Conservation (phyloP, 1,140 invertebrate species). For the Drosophila kanapiae region DNA sequence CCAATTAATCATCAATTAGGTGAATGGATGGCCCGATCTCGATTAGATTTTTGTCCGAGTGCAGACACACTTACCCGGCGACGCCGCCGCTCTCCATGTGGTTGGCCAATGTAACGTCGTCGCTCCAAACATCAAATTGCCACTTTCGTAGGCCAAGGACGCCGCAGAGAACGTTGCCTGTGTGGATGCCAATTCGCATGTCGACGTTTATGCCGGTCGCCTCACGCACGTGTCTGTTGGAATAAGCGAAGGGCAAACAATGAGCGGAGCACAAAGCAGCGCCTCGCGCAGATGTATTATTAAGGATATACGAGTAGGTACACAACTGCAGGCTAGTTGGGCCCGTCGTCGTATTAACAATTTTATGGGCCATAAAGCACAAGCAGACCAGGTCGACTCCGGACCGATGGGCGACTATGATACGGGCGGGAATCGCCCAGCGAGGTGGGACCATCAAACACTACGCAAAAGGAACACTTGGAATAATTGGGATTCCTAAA, state of each 20-base stretch:
- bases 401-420: constrained; percentile 36
- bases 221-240: constrained; percentile 92
- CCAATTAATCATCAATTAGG: neutral
- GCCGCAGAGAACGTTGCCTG: constrained; percentile 96
- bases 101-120: constrained; percentile 98
- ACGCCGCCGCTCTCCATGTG: constrained; percentile 98
- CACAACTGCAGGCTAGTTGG: constrained; percentile 52
- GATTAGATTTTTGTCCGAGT: constrained; percentile 1
- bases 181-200: constrained; percentile 98
- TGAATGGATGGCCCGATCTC: neutral
- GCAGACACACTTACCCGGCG: constrained; percentile 91
- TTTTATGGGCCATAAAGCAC: constrained; percentile 77
- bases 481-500: no score
- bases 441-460: neutral
- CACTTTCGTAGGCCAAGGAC: constrained; percentile 98
- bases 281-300: constrained; percentile 29
- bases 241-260: constrained; percentile 58
- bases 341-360: constrained; percentile 60
- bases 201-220: constrained; percentile 96
- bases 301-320: constrained; percentile 43
- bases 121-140: constrained; percentile 99
- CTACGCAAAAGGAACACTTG: neutral
- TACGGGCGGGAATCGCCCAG: constrained; percentile 15
- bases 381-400: constrained; percentile 36
- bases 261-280: constrained; percentile 33